These are phyloP conservation scores for Caenorhabditis elegans DNA, from an alignment of 1,140 invertebrate genomes.

Conservation along the genomic window WBcel235 BX284603.4:6412001-6412500, in stretches of 20 bases:
- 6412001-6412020: too few relatives aligned
- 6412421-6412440: not conserved
- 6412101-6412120: not conserved
- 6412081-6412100: too few relatives aligned
- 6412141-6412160: too few relatives aligned
- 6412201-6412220: too few relatives aligned
- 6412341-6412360: not conserved
- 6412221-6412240: too few relatives aligned
- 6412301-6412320: not conserved
- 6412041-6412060: too few relatives aligned
- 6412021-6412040: too few relatives aligned
- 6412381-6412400: not conserved
- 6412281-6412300: not conserved
- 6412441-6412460: slow-evolving; percentile 3
- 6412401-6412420: slow-evolving; percentile 33
- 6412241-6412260: too few relatives aligned
- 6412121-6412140: too few relatives aligned
- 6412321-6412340: not conserved
- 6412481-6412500: not conserved
- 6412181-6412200: too few relatives aligned
- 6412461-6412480: slow-evolving; percentile 26
- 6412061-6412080: too few relatives aligned
- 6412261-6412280: not conserved
- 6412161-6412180: too few relatives aligned
- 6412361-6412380: not conserved